These are phyloP conservation scores for Taphrorychus bicolor DNA, from an alignment of 2,888 invertebrate species.

Conservation along the genomic window DNA sequence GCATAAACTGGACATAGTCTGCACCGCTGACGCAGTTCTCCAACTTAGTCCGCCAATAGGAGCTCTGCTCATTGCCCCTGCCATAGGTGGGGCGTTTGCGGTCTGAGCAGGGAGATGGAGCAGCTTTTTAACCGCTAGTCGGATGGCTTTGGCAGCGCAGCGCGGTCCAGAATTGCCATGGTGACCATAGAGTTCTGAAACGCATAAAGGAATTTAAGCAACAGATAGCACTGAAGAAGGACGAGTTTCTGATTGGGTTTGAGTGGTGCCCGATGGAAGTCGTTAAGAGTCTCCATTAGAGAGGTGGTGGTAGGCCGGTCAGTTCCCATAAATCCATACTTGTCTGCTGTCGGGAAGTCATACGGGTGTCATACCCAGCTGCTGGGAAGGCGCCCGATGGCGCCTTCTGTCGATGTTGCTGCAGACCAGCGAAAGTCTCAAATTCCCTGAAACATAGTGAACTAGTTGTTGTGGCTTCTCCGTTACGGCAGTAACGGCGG, in stretches of 20 bases:
- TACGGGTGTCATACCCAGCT: too few species aligned
- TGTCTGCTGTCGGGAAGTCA: too few species aligned
- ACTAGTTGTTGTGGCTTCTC: neutral
- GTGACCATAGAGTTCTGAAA: constrained; percentile 12
- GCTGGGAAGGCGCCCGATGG: too few species aligned
- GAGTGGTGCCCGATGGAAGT: constrained; percentile 8
- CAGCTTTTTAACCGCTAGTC: neutral
- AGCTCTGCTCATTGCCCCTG: neutral
- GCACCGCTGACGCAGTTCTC: constrained; percentile 22
- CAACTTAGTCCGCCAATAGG: neutral
- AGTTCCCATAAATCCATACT: constrained; percentile 2
- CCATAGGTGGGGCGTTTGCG: neutral
- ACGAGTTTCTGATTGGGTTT: constrained; percentile 13
- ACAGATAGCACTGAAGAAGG: constrained; percentile 6
- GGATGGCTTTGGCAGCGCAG: constrained; percentile 3
- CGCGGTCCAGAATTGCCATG: neutral
- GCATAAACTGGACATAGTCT: constrained; percentile 28
- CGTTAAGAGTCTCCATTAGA: neutral
- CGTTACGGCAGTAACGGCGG: neutral
- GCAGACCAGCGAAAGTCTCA: too few species aligned
- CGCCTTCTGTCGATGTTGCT: too few species aligned
- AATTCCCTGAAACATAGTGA: too few species aligned
- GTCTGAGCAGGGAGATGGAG: constrained; percentile 14
- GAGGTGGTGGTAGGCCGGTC: neutral
- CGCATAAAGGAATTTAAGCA: constrained; percentile 13